Conservation (phyloP, 2,113 vertebrate species). For the Pelusios castaneus region DNA sequence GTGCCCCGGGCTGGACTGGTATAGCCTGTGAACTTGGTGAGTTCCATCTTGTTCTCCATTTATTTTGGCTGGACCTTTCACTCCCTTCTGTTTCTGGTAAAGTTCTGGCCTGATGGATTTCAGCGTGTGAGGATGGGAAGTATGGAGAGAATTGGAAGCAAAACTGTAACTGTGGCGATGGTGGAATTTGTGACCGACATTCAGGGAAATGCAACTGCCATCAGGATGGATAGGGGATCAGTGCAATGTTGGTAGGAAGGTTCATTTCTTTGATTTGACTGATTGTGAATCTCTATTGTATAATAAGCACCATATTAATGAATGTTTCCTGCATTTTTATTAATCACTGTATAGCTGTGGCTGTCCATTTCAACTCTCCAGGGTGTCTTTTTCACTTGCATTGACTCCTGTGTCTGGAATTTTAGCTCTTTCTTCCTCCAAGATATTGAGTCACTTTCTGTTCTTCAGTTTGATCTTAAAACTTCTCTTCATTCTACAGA, state of each 20-base stretch:
- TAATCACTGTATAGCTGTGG: background rate
- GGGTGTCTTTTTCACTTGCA: background rate
- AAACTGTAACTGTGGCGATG: slow-evolving; percentile 57
- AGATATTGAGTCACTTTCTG: rapidly evolving
- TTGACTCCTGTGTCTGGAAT: background rate
- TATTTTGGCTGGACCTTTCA: rapidly evolving
- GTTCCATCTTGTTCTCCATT: background rate
- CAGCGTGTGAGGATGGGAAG: slow-evolving; percentile 16
- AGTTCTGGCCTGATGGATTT: background rate
- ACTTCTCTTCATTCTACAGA: background rate
- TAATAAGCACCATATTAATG: background rate
- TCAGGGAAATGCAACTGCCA: slow-evolving; percentile 25
- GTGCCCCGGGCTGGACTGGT: slow-evolving; percentile 72
- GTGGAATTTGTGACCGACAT: slow-evolving; percentile 42
- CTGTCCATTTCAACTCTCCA: background rate
- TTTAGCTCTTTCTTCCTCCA: background rate
- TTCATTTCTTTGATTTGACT: background rate
- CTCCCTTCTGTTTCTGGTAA: rapidly evolving
- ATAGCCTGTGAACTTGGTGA: slow-evolving; percentile 77
- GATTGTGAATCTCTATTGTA: background rate
- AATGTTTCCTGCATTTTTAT: background rate
- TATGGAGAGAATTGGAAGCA: background rate
- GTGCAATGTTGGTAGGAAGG: slow-evolving; percentile 50
- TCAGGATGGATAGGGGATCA: slow-evolving; percentile 23
- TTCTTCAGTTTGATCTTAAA: background rate